Conservation (phyloP, 2,113 vertebrate genomes). For the Sinocyclocheilus grahami region DNA sequence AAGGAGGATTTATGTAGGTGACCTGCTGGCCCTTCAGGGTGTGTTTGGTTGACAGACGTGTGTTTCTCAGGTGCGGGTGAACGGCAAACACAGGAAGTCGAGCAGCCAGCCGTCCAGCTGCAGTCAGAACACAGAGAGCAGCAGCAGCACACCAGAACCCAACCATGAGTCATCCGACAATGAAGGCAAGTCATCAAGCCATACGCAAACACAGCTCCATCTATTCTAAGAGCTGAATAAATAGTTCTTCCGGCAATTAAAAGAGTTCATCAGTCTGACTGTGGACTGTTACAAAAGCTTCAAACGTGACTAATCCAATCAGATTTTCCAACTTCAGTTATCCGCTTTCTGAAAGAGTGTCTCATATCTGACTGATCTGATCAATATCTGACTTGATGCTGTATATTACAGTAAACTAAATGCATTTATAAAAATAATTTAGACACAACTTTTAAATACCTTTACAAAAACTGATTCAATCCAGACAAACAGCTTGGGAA, state of each 20-base stretch:
- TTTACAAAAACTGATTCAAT: too few relatives aligned
- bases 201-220: not conserved
- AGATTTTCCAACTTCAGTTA: not conserved
- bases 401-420: too few relatives aligned
- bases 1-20: not conserved
- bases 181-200: conserved; percentile 72
- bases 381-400: too few relatives aligned
- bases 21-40: not conserved
- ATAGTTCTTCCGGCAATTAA: not conserved
- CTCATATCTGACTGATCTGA: too few relatives aligned
- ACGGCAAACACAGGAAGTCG: conserved; percentile 82
- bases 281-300: not conserved
- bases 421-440: too few relatives aligned
- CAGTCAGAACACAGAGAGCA: conserved; percentile 95
- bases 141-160: conserved; percentile 91
- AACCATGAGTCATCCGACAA: conserved; percentile 91
- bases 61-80: conserved; percentile 63
- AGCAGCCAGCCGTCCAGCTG: conserved; percentile 92
- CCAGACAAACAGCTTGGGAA: too few relatives aligned
- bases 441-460: too few relatives aligned
- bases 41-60: not conserved
- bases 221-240: not conserved
- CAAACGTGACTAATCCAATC: not conserved
- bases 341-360: too few relatives aligned
- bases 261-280: not conserved